phyloP scores from a whole-genome alignment of 2,797 vertebrate species.

The Thripadectes ignobilis region DNA sequence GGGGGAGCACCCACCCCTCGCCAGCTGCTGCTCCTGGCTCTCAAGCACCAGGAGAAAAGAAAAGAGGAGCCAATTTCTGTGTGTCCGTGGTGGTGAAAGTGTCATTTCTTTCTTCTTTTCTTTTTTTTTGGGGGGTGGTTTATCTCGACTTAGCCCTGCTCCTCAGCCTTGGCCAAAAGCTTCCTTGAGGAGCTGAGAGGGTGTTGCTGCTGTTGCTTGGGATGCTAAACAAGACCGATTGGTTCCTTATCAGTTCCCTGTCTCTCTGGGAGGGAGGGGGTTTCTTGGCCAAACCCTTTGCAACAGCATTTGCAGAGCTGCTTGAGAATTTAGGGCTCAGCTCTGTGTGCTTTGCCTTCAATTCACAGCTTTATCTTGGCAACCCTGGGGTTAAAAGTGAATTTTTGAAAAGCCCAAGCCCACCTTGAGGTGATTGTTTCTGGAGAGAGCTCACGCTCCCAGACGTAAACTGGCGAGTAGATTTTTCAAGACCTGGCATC shows the following conservation, averaged over 20 bases:
- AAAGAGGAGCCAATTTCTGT: background rate
- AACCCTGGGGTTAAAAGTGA: accelerated
- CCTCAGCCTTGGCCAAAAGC: background rate
- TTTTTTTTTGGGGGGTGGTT: background rate
- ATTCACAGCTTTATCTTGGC: accelerated
- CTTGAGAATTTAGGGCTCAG: background rate
- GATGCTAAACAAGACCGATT: background rate
- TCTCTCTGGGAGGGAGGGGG: background rate
- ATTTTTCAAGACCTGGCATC: slow-evolving; percentile 66
- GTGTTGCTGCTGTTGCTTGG: background rate
- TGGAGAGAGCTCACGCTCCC: background rate
- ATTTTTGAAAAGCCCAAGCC: background rate
- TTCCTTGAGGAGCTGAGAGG: background rate
- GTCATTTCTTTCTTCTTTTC: accelerated
- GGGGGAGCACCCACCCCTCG: background rate
- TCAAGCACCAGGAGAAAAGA: accelerated
- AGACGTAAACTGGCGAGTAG: background rate
- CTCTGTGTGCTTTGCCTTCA: background rate
- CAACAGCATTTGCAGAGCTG: background rate
- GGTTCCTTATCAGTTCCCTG: accelerated
- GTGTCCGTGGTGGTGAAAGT: background rate
- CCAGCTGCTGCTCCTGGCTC: background rate
- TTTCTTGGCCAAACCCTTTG: background rate
- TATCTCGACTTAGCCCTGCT: background rate
- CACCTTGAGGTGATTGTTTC: background rate